phyloP scores from a whole-genome alignment of 1,140 invertebrate genomes.

The Heliconius nattereri region DNA sequence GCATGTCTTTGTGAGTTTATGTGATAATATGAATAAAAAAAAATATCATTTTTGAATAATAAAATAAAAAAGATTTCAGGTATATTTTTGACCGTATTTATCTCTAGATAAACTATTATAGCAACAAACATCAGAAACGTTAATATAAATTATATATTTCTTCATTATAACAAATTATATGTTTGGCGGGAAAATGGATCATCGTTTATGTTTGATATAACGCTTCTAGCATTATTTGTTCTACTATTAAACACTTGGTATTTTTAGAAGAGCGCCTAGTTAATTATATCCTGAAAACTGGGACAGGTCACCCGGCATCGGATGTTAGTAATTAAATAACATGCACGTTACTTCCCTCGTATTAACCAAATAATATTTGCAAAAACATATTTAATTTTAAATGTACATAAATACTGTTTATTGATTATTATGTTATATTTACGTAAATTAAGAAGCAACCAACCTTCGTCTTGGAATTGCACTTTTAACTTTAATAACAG shows the following conservation, averaged over 20 bases:
- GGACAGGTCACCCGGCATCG: conserved; percentile 45
- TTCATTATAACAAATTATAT: not conserved
- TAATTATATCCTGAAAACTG: conserved; percentile 67
- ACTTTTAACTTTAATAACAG: conserved; percentile 76
- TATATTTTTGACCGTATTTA: not conserved
- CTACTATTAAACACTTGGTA: conserved; percentile 33
- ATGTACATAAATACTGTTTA: not conserved
- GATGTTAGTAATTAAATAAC: conserved; percentile 39
- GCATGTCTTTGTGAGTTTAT: no score
- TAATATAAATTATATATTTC: not conserved
- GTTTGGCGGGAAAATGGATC: not conserved
- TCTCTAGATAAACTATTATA: not conserved
- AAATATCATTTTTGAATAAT: not conserved
- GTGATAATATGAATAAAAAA: no score
- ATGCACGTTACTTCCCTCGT: not conserved
- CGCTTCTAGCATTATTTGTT: not conserved
- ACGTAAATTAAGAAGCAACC: conserved; percentile 30
- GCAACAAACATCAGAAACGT: not conserved
- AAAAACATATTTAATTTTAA: conserved; percentile 16
- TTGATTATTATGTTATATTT: not conserved
- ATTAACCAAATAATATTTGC: conserved; percentile 1
- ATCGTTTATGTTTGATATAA: not conserved
- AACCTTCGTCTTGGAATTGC: conserved; percentile 71
- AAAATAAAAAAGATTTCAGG: not conserved
- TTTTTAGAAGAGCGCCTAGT: conserved; percentile 53